Conservation (phyloP, 2,113 vertebrate genomes). For the Siniperca knerii region DNA sequence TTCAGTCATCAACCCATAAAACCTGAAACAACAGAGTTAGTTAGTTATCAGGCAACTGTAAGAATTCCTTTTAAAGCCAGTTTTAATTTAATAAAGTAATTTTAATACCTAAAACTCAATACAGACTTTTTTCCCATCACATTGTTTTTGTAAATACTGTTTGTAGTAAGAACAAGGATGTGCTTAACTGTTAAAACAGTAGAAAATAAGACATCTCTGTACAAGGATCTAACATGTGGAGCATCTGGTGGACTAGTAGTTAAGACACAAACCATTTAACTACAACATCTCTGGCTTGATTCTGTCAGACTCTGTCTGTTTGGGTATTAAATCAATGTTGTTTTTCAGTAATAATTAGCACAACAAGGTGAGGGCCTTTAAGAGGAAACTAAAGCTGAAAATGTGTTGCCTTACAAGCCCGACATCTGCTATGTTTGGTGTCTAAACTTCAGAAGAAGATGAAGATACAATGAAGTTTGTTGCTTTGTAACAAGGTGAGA, state of each 20-base stretch:
- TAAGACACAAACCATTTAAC: too few relatives aligned
- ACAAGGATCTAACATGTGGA: too few relatives aligned
- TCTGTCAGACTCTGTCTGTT: neutral
- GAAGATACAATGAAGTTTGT: neutral
- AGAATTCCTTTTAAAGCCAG: neutral
- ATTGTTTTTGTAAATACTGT: too few relatives aligned
- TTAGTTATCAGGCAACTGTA: neutral
- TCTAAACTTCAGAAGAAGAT: neutral
- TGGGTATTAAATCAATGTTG: neutral
- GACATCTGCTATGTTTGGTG: neutral
- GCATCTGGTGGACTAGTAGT: too few relatives aligned
- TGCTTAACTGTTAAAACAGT: too few relatives aligned
- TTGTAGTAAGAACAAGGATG: too few relatives aligned
- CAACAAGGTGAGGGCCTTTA: neutral
- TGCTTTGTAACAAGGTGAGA: neutral
- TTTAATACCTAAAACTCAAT: neutral
- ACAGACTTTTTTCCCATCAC: too few relatives aligned
- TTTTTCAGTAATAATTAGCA: neutral
- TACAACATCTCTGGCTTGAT: too few relatives aligned
- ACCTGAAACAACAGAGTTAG: conserved; percentile 70
- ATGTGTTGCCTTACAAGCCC: neutral
- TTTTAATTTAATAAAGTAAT: neutral
- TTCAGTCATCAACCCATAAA: conserved; percentile 97
- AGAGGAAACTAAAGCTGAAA: neutral
- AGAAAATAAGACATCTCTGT: too few relatives aligned